Base-by-base conservation (phyloP, 2,797 vertebrate genomes). In the Tangara arthus region DNA sequence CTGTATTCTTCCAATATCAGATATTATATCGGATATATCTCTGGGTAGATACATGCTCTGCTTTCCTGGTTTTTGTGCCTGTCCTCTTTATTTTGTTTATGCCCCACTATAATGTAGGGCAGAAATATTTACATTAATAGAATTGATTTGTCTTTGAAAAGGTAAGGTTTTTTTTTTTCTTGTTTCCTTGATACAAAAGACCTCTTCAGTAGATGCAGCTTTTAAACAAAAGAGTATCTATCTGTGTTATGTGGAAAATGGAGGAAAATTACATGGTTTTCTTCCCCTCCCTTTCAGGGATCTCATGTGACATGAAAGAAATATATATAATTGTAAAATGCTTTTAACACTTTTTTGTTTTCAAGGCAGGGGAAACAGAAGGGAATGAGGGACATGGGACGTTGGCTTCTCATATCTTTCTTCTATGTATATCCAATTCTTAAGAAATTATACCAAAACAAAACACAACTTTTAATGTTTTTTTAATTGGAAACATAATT, bases 1-100 rank as follows among this genome's bases (percentile, higher is more conserved):
- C 50, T 75, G 12, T 46, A 65, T 90, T 87, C 56, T 88, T 93
- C 72, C 93, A 69, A 47, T 68, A 81, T n/a, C 57, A 61, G 53
- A 17, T 64, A 42, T 93, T 44, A 35, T 41, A 49, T 49, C 52
- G 68, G 65, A 46, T 64, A 7, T 37, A 56, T 46, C 39, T 85
- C 87, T 61, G 35, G 11, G 6, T 44, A 72, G 42, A 60, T 59
- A 9, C 24, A 30, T 39, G 28, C 61, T 91, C 52, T 63, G 26
- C 46, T 35, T 53, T 59, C 35, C 17, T 76, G 28, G 6, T 8
- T 86, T 81, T 57, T 75, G 9, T 70, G 9, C n/a, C 11, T 37
- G 14, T 76, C 23, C 15, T 3, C 35, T 89, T 86, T 65, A 47
- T 80, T 90, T 90, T 90, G 26, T 53, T 91, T 87, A 50, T 57